Base-by-base conservation (phyloP, 1,140 invertebrate species). In the Argopecten irradians region DNA sequence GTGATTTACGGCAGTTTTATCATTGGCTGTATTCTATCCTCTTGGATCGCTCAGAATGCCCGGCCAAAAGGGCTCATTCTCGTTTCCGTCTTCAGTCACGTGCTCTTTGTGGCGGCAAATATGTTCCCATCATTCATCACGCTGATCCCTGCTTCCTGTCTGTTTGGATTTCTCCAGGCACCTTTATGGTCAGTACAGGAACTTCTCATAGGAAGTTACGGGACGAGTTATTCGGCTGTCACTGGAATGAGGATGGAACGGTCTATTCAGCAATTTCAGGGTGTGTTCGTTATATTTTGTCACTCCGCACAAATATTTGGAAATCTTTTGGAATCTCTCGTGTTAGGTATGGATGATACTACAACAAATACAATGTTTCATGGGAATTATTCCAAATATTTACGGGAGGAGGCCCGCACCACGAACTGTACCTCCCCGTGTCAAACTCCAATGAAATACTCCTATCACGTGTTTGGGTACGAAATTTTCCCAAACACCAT, bases 81-180 rank as follows among this genome's bases (percentile, higher is more conserved):
- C 35, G 35, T 91, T n/a, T 89, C 92, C 14, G 83, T 92, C 39
- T 90, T 90, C 82, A 90, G 91, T 87, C 92, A 92, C 88, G 92
- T 92, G 41, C 85, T 91, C 22, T 92, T 89, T 87, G 89, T 89
- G 34, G 90, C 92, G 43, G 90, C 92, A 14, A 92, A 91, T 85
- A 19, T 92, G 7, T 91, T 90, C 34, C 92, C 92, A 32, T 91
- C 92, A 32, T 88, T 91, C 86, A 87, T 86, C 16, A 90, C 92
- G 8, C 85, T 92, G n/a, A 84, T 92, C 82, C 92, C 91, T 5
- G 89, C 88, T 11, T 91, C 90, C 13, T 86, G 85, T 84, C 83
- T 91, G 33, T 92, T 92, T 82, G 92, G 92, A 19, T 92, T 92
- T 87, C 89, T 91, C 43, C 92, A 92, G 34, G 92, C 92, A 8